Conservation (phyloP, 2,797 vertebrate species). For the Pantherophis alleghaniensis region DNA sequence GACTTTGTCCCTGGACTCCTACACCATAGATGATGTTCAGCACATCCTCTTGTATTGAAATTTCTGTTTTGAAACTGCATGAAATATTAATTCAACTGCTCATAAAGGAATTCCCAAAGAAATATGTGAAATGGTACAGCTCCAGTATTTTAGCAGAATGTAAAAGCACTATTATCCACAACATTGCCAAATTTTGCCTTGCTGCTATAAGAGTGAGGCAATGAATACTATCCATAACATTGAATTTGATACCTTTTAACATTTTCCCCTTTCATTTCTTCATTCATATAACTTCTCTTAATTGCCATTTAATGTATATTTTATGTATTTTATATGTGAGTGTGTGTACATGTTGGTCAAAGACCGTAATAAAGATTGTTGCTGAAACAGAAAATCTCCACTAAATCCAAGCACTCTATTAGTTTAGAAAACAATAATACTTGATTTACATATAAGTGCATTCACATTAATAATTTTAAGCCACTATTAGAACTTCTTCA, state of each 20-base stretch:
- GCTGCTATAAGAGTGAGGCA: not conserved
- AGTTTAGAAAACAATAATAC: not conserved
- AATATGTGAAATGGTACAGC: not conserved
- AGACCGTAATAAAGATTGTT: not conserved
- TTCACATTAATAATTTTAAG: not conserved
- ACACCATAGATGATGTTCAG: not conserved
- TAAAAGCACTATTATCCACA: not conserved
- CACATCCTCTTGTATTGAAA: not conserved
- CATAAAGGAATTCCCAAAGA: not conserved
- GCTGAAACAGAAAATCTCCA: not conserved
- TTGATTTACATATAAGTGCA: not conserved
- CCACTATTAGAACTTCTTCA: not conserved
- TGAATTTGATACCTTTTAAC: not conserved
- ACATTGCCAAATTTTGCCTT: not conserved
- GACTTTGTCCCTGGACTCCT: not conserved
- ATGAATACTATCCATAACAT: not conserved
- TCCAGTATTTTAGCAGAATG: not conserved
- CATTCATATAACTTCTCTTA: not conserved
- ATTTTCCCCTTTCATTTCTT: not conserved
- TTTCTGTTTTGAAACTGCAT: not conserved
- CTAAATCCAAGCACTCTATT: not conserved
- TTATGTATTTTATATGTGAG: not conserved
- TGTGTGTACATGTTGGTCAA: not conserved
- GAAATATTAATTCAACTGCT: not conserved
- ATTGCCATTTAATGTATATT: not conserved